Evolutionary conservation across 2,113 vertebrate genomes (phyloP).

Genomic region (Bufo bufo): DNA sequence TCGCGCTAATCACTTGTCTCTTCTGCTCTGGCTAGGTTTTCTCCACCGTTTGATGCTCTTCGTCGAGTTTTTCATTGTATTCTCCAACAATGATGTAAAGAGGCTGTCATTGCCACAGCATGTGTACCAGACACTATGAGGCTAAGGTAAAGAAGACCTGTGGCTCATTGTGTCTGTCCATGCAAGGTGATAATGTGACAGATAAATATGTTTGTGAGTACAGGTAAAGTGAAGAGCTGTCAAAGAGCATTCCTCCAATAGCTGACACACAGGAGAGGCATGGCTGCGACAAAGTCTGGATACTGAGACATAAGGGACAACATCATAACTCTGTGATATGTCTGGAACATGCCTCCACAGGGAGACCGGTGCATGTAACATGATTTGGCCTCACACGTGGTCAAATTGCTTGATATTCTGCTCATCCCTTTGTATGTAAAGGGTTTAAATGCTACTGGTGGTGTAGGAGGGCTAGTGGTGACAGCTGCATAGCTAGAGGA

Average conservation of each 20-base stretch:
- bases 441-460: conserved; percentile 32
- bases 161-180: conserved; percentile 7
- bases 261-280: neutral
- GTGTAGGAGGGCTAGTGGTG: conserved; percentile 12
- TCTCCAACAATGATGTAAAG: conserved; percentile 51
- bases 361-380: neutral
- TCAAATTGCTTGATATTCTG: conserved; percentile 18
- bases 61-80: conserved; percentile 54
- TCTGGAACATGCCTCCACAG: neutral
- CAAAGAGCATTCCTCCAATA: neutral
- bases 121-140: conserved; percentile 15
- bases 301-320: neutral
- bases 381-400: neutral
- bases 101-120: conserved; percentile 41
- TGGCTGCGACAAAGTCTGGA: neutral
- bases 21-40: conserved; percentile 50
- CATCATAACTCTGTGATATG: neutral
- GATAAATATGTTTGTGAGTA: neutral
- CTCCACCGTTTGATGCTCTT: conserved; percentile 52
- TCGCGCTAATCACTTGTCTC: conserved; percentile 57
- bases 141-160: neutral
- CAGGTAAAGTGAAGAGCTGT: neutral
- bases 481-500: conserved; percentile 36
- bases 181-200: conserved; percentile 2
- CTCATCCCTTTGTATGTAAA: neutral